phyloP scores from a whole-genome alignment of 1,140 invertebrate species.

The Neelides sp. region DNA sequence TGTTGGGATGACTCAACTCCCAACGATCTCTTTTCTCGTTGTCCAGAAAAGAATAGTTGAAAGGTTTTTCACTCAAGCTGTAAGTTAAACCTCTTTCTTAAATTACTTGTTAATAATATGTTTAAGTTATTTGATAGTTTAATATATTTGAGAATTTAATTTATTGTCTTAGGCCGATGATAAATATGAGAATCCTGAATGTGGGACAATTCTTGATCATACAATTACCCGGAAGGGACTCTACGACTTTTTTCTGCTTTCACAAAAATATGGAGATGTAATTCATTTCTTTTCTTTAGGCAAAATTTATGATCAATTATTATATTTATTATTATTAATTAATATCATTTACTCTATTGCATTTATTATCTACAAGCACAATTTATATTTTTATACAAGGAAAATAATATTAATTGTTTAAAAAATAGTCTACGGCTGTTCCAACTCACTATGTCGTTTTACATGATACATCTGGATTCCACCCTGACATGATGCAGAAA shows the following conservation, averaged over 20 bases:
- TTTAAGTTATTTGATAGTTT: too few relatives aligned
- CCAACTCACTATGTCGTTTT: conserved; percentile 83
- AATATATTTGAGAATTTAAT: too few relatives aligned
- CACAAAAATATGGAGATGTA: neutral
- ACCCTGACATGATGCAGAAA: conserved; percentile 66
- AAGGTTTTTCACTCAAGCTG: conserved; percentile 46
- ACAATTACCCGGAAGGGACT: neutral
- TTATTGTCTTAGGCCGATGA: too few relatives aligned
- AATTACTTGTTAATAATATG: too few relatives aligned
- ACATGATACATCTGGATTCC: conserved; percentile 54
- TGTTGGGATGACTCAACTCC: conserved; percentile 42
- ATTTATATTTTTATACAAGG: neutral
- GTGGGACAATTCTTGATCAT: neutral
- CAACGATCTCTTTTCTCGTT: conserved; percentile 62
- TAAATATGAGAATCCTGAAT: too few relatives aligned
- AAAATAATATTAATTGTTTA: conserved; percentile 35
- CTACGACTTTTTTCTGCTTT: neutral
- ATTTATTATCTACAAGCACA: neutral
- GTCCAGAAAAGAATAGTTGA: conserved; percentile 87
- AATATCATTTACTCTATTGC: neutral
- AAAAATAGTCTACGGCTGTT: conserved; percentile 69
- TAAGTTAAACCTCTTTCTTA: too few relatives aligned
- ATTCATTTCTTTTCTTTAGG: too few relatives aligned
- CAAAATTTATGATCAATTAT: too few relatives aligned
- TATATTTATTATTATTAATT: neutral